A percentile compares a stretch with the other conserved stretches of the same genome.
Evolutionary conservation across 2,888 invertebrate genomes (phyloP).

Genomic region (Apantesis nais): DNA sequence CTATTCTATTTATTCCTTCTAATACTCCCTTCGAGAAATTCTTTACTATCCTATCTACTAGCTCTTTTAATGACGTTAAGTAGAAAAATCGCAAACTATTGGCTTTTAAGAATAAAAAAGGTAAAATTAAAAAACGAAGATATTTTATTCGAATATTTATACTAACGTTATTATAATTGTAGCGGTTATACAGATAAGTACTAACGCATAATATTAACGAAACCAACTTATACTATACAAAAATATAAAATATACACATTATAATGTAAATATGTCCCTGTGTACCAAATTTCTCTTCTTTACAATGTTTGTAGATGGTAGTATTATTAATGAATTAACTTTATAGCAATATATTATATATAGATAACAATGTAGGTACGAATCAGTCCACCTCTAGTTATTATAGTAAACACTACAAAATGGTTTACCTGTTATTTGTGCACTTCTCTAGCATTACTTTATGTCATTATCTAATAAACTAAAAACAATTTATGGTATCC

Average conservation of each 20-base stretch:
- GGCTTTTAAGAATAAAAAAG: constrained; percentile 62
- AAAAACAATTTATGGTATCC: background rate
- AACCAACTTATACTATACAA: constrained; percentile 80
- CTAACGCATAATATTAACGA: constrained; percentile 64
- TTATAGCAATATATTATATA: constrained; percentile 37
- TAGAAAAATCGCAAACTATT: constrained; percentile 66
- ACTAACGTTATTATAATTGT: constrained; percentile 79
- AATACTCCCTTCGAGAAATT: constrained; percentile 66
- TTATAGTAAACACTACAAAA: constrained; percentile 34
- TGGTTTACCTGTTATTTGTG: constrained; percentile 83
- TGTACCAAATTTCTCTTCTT: constrained; percentile 84
- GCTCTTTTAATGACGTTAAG: constrained; percentile 63
- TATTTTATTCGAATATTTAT: constrained; percentile 84
- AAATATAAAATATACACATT: constrained; percentile 75
- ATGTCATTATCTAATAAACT: constrained; percentile 3
- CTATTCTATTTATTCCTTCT: constrained; percentile 65
- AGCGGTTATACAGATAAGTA: constrained; percentile 66
- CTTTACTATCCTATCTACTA: constrained; percentile 59
- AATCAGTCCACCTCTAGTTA: constrained; percentile 32
- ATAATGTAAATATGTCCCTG: constrained; percentile 78
- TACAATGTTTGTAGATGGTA: constrained; percentile 79
- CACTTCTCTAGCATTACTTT: constrained; percentile 49
- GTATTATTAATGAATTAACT: constrained; percentile 55
- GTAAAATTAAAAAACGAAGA: constrained; percentile 66
- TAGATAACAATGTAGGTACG: constrained; percentile 23